Percentiles rank a stretch among this genome's conserved stretches.
Evolutionary conservation across 2,888 invertebrate species (phyloP).

Genomic region (Phengaris arion): DNA sequence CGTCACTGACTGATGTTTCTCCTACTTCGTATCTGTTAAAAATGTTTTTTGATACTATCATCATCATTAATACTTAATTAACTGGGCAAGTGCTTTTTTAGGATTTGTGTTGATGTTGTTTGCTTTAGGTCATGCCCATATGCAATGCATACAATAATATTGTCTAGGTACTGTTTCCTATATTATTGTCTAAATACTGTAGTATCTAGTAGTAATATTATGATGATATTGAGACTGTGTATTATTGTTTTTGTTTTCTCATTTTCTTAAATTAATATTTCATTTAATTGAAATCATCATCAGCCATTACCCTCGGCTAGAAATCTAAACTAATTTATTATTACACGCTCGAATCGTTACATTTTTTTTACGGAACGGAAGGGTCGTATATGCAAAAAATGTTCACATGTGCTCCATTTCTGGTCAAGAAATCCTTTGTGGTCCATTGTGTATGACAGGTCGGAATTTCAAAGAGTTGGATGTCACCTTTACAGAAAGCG

Average conservation of each 20-base stretch:
- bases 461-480: conserved; percentile 64
- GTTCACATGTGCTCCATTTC: conserved; percentile 63
- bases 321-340: conserved; percentile 3
- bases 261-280: neutral
- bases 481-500: conserved; percentile 65
- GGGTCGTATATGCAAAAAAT: conserved; percentile 29
- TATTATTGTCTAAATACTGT: too few species aligned
- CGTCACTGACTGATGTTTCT: too few species aligned
- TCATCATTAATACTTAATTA: too few species aligned
- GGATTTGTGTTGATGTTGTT: too few species aligned
- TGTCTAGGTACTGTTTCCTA: too few species aligned
- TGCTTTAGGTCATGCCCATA: too few species aligned
- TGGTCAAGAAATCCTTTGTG: conserved; percentile 74
- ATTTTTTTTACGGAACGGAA: conserved; percentile 11
- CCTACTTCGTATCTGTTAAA: too few species aligned
- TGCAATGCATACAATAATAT: too few species aligned
- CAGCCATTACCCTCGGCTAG: neutral
- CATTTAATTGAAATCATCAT: neutral
- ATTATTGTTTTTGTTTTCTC: neutral
- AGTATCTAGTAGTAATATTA: too few species aligned
- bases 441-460: conserved; percentile 56
- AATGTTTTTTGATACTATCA: too few species aligned
- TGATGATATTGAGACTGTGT: too few species aligned
- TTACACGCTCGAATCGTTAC: conserved; percentile 7
- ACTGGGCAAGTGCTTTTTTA: too few species aligned